Percentiles rank a stretch among this genome's conserved stretches.
Conservation (phyloP, 2,888 invertebrate species). For the Anoplius nigerrimus region DNA sequence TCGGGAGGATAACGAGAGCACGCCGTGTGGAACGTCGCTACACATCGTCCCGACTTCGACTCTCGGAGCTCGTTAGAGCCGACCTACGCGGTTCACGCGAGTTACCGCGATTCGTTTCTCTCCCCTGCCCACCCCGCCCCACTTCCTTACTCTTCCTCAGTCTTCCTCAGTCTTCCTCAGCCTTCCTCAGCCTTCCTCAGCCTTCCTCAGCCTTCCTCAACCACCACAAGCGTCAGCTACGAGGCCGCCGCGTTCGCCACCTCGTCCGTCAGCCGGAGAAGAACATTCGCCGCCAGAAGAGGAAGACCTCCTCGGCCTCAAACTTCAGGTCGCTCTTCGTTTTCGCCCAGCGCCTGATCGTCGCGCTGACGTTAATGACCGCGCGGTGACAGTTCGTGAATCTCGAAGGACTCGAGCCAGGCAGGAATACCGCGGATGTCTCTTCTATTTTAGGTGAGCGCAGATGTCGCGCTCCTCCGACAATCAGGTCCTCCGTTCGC, state of each 20-base stretch:
- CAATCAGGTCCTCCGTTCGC: too few relatives aligned
- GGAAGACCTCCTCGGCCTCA: not conserved
- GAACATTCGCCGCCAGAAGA: not conserved
- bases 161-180: too few relatives aligned
- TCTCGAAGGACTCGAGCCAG: not conserved
- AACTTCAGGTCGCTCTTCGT: slow-evolving; percentile 13
- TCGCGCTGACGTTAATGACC: slow-evolving; percentile 49
- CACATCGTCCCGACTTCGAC: slow-evolving; percentile 53
- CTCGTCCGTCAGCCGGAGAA: not conserved
- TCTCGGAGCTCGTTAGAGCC: slow-evolving; percentile 65
- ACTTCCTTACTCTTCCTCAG: slow-evolving; percentile 25
- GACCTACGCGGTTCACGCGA: slow-evolving; percentile 70
- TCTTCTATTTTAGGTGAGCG: too few relatives aligned
- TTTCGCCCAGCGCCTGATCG: slow-evolving; percentile 29
- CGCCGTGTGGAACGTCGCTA: slow-evolving; percentile 58
- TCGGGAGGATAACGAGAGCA: slow-evolving; percentile 68
- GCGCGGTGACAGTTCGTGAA: slow-evolving; percentile 25
- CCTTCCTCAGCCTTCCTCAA: too few relatives aligned
- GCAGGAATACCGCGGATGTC: too few relatives aligned
- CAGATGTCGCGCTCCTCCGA: too few relatives aligned
- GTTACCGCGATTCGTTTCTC: slow-evolving; percentile 34
- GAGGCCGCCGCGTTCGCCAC: too few relatives aligned
- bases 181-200: too few relatives aligned
- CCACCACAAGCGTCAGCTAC: too few relatives aligned
- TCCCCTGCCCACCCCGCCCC: slow-evolving; percentile 31